Conservation (phyloP, 1,140 invertebrate species). For the Drosophila lowei region DNA sequence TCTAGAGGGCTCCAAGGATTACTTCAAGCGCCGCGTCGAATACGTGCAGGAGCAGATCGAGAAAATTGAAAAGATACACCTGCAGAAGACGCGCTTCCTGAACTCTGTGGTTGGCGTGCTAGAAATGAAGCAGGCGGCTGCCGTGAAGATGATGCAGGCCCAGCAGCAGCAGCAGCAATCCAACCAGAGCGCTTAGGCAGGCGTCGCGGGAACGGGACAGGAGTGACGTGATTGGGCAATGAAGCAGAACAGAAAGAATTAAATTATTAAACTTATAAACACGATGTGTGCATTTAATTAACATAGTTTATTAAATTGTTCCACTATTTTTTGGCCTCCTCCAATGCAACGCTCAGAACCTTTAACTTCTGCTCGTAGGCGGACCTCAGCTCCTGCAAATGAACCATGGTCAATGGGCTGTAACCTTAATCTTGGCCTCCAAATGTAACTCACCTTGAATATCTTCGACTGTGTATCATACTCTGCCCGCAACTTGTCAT, state of each 20-base stretch:
- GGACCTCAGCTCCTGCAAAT: slow-evolving; percentile 66
- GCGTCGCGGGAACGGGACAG: neutral
- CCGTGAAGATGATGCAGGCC: slow-evolving; percentile 67
- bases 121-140: slow-evolving; percentile 85
- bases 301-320: slow-evolving; percentile 75
- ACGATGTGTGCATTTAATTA: slow-evolving; percentile 73
- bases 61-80: slow-evolving; percentile 92
- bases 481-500: slow-evolving; percentile 89
- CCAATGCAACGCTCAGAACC: slow-evolving; percentile 66
- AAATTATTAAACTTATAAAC: slow-evolving; percentile 73
- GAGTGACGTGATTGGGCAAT: too few relatives aligned
- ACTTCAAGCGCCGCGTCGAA: slow-evolving; percentile 95
- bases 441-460: slow-evolving; percentile 85
- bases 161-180: slow-evolving; percentile 59
- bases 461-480: slow-evolving; percentile 89
- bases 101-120: slow-evolving; percentile 90
- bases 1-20: slow-evolving; percentile 92
- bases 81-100: slow-evolving; percentile 93
- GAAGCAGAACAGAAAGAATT: slow-evolving; percentile 53
- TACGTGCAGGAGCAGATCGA: slow-evolving; percentile 97
- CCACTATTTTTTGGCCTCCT: slow-evolving; percentile 73
- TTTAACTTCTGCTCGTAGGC: slow-evolving; percentile 78
- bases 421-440: neutral
- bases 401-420: neutral
- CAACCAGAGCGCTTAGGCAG: slow-evolving; percentile 38